These are phyloP conservation scores for Myanophis thanlyinensis DNA, from an alignment of 2,113 vertebrate genomes.

Conservation along the genomic window DNA sequence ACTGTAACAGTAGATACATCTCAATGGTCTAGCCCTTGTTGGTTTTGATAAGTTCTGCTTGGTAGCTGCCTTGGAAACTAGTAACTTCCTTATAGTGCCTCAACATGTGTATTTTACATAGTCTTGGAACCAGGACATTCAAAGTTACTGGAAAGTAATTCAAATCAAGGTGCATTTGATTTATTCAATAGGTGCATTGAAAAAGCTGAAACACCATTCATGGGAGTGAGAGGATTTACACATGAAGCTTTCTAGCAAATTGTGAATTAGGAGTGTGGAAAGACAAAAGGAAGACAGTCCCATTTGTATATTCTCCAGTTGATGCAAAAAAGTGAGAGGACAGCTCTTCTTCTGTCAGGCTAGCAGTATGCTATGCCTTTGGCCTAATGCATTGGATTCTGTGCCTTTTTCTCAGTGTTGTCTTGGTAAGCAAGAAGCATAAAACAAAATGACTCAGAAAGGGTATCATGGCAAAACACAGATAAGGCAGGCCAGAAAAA, in stretches of 20 bases:
- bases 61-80: neutral
- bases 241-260: neutral
- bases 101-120: neutral
- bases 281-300: neutral
- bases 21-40: neutral
- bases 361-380: neutral
- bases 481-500: slow-evolving; percentile 18
- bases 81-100: neutral
- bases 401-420: neutral
- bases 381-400: neutral
- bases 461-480: neutral
- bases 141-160: neutral
- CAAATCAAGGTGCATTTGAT: neutral
- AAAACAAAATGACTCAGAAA: slow-evolving; percentile 1
- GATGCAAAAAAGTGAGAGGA: neutral
- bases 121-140: neutral
- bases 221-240: neutral
- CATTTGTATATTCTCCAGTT: neutral
- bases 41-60: neutral
- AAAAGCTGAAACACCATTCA: neutral
- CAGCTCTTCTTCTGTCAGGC: neutral
- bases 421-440: neutral
- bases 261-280: neutral
- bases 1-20: neutral
- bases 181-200: neutral